Evolutionary conservation across 2,113 vertebrate genomes (phyloP).

Genomic region (Gobius niger): DNA sequence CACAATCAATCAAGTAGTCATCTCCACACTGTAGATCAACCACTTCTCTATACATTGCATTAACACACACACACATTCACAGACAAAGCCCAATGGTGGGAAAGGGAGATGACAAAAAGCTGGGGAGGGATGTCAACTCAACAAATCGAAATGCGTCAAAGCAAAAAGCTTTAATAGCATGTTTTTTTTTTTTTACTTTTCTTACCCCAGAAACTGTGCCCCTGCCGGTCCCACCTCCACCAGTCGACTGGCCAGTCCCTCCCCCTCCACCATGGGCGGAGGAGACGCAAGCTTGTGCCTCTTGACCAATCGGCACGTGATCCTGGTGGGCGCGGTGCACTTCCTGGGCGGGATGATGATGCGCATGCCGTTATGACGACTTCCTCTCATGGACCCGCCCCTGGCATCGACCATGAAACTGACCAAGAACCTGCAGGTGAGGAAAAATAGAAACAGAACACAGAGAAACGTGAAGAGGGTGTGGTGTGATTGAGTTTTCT

Average conservation of each 20-base stretch:
- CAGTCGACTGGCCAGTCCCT: constrained; percentile 94
- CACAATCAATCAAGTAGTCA: not conserved
- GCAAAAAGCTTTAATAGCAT: constrained; percentile 7
- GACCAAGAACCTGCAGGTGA: constrained; percentile 88
- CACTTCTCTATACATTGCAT: not conserved
- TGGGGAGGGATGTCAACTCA: constrained; percentile 42
- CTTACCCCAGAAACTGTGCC: constrained; percentile 98
- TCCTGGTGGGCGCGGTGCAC: constrained; percentile 95
- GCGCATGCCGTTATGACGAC: constrained; percentile 96
- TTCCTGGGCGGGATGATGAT: constrained; percentile 97
- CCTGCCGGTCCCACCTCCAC: constrained; percentile 97
- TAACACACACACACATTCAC: constrained; percentile 17
- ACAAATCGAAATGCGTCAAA: constrained; percentile 29
- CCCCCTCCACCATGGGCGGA: constrained; percentile 98
- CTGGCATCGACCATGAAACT: constrained; percentile 99
- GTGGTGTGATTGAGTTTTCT: constrained; percentile 12
- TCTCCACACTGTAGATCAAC: constrained; percentile 19
- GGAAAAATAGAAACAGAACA: not conserved
- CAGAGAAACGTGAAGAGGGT: not conserved
- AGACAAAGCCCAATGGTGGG: constrained; percentile 51
- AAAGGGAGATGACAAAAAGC: constrained; percentile 64
- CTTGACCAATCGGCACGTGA: constrained; percentile 97
- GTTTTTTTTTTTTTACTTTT: constrained; percentile 5
- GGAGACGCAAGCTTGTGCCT: constrained; percentile 94
- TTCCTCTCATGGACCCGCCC: constrained; percentile 97